phyloP scores from a whole-genome alignment of 2,888 invertebrate genomes.

The Gortyna flavago region DNA sequence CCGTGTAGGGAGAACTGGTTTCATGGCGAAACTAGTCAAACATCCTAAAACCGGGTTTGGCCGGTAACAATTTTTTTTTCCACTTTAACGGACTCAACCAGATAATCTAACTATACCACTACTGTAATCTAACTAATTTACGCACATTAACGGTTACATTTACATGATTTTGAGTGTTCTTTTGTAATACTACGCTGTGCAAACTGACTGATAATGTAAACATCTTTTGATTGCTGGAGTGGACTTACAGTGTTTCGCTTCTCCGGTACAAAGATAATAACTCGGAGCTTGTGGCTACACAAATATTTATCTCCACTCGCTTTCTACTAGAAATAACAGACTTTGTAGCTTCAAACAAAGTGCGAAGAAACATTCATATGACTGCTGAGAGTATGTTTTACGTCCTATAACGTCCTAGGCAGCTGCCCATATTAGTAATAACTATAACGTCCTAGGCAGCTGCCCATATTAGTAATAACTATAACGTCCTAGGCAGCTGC shows the following conservation, averaged over 20 bases:
- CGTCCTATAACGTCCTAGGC: background rate
- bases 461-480: background rate
- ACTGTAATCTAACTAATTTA: too few species aligned
- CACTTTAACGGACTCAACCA: too few species aligned
- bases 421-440: background rate
- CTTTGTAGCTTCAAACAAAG: slow-evolving; percentile 4
- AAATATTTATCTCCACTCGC: slow-evolving; percentile 4
- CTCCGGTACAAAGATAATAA: background rate
- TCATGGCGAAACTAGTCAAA: too few species aligned
- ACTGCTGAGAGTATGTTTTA: background rate
- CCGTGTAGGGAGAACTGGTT: too few species aligned
- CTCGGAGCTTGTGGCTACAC: background rate
- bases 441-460: too few species aligned
- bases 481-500: too few species aligned
- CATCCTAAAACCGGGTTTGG: too few species aligned
- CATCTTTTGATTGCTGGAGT: slow-evolving; percentile 1
- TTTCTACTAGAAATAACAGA: slow-evolving; percentile 1
- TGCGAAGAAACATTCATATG: background rate
- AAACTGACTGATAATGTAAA: background rate
- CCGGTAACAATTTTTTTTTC: too few species aligned
- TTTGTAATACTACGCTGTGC: background rate
- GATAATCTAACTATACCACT: too few species aligned
- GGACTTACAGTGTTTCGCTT: background rate
- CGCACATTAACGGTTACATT: too few species aligned
- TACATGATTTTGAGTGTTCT: background rate